Base-by-base conservation (phyloP, 2,888 invertebrate species). In the Deroplatys truncata region DNA sequence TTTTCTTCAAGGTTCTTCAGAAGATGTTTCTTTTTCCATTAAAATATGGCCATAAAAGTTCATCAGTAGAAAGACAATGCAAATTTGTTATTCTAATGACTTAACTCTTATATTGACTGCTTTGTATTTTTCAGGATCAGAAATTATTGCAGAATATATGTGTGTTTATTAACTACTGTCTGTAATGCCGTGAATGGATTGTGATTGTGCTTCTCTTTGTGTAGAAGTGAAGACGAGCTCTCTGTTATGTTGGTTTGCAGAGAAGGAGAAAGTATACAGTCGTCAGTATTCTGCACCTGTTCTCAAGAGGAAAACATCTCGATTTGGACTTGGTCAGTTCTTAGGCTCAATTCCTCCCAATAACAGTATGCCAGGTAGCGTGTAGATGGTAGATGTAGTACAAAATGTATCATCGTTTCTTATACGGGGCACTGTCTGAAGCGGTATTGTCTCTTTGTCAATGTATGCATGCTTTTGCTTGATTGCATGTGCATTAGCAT, bases 271-370 rank as follows among this genome's bases (percentile, higher is more conserved):
- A 93, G 96, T 97, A 91, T 97, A 98, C 94, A 97, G 96, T 92
- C 96, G 99, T 15, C 99, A 99, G 94, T 97, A 98, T 93, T 98
- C 98, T 29, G 98, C 98, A 85, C 98, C 99, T n/a, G 96, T 98
- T 92, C 95, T 98, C 92, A 98, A 98, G 94, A 95, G 98, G 94
- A 98, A 98, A 95, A 98, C 97, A 92, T 98, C 98, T 91, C 96
- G 97, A 92, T 98, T 98, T 94, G 98, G 98, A 92, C 95, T 98
- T 94, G 98, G 98, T 94, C 97, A 97, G 96, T 96, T 97, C 94
- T 94, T 96, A 95, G 95, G 94, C 94, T 93, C 93, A 92, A 93
- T 93, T 92, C 93, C 93, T 91, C 94, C 94, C 94, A 95, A 94
- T 95, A 95, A 94, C 94, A 95, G 94, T 94, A 88, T 92, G 93